phyloP scores from a whole-genome alignment of 2,113 vertebrate genomes.

The Camelus bactrianus region DNA sequence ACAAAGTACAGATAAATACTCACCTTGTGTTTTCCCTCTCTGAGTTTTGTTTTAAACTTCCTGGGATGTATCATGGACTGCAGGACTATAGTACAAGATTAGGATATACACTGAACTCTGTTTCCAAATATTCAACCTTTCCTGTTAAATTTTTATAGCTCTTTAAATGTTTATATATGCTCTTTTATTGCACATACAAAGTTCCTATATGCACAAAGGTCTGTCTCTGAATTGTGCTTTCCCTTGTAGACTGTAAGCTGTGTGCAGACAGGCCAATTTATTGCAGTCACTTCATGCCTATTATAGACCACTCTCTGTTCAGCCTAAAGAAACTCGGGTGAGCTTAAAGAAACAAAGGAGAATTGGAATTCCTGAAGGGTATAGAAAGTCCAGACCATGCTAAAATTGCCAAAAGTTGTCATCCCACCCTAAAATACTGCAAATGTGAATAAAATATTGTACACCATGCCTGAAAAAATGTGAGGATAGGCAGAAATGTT shows the following conservation, averaged over 20 bases:
- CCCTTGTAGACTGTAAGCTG: not conserved
- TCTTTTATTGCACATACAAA: not conserved
- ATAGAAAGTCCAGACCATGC: not conserved
- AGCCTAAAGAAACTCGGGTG: not conserved
- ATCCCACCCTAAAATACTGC: slow-evolving; percentile 17
- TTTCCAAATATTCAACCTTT: not conserved
- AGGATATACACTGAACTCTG: not conserved
- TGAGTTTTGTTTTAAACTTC: slow-evolving; percentile 24
- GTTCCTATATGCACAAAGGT: not conserved
- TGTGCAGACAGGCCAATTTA: not conserved
- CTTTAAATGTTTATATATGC: not conserved
- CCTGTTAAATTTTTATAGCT: not conserved
- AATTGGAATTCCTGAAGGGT: not conserved
- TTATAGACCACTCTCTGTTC: not conserved
- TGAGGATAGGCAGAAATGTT: slow-evolving; percentile 53
- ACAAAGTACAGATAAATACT: not conserved
- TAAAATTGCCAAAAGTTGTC: slow-evolving; percentile 58
- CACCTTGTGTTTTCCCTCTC: not conserved
- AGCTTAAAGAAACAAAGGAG: not conserved
- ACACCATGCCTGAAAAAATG: slow-evolving; percentile 52
- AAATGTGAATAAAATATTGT: slow-evolving; percentile 61
- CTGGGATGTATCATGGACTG: not conserved
- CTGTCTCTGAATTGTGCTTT: slow-evolving; percentile 12
- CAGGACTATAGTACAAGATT: not conserved
- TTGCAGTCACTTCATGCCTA: not conserved